Conservation (phyloP, 2,113 vertebrate genomes). For the human (Homo sapiens) region GRCh38 chr14:92487001-92487500, state of each 20-base stretch:
- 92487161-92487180: background rate
- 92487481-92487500: background rate
- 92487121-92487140: background rate
- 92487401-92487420: accelerated
- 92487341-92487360: accelerated
- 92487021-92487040: background rate
- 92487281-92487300: background rate
- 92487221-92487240: background rate
- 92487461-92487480: background rate
- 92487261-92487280: accelerated
- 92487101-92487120: accelerated
- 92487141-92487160: accelerated
- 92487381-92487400: background rate
- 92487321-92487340: background rate
- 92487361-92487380: accelerated
- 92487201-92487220: background rate
- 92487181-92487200: background rate
- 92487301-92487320: background rate
- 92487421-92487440: background rate
- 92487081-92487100: background rate
- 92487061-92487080: background rate
- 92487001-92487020: background rate
- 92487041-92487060: background rate
- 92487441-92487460: background rate
- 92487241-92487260: background rate